A percentile compares a stretch with the other conserved stretches of the same genome.
phyloP scores from a whole-genome alignment of 2,888 invertebrate genomes.

The Lissocephala sabroskyi region DNA sequence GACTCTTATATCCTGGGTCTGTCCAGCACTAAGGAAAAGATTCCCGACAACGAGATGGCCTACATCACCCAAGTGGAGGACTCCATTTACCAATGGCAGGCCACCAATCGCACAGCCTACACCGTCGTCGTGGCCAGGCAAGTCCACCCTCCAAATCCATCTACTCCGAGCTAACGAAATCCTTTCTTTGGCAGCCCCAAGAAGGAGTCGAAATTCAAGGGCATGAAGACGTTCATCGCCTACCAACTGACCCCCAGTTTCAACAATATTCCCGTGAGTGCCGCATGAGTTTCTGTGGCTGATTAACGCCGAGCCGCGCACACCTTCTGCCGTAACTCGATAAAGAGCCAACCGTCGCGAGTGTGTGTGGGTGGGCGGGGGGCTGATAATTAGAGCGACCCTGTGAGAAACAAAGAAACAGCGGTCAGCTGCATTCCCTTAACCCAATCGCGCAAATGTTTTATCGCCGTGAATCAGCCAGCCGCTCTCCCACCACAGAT shows the following conservation, averaged over 20 bases:
- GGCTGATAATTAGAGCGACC: not conserved
- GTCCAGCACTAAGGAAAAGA: slow-evolving; percentile 76
- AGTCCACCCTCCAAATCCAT: no score
- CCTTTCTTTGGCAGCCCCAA: slow-evolving; percentile 91
- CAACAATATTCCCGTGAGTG: slow-evolving; percentile 88
- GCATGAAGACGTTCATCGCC: slow-evolving; percentile 97
- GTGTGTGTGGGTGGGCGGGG: not conserved
- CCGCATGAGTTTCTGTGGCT: not conserved
- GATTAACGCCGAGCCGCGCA: slow-evolving; percentile 20
- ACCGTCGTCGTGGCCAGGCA: slow-evolving; percentile 85
- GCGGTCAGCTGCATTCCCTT: no score
- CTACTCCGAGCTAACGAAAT: no score
- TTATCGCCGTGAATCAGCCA: no score
- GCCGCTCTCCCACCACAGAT: slow-evolving; percentile 20
- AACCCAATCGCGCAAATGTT: no score
- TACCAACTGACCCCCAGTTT: slow-evolving; percentile 97
- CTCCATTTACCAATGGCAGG: slow-evolving; percentile 84
- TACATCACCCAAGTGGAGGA: slow-evolving; percentile 83
- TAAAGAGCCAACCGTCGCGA: slow-evolving; percentile 14
- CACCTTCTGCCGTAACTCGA: slow-evolving; percentile 10
- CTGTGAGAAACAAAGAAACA: not conserved
- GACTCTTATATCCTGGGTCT: slow-evolving; percentile 91
- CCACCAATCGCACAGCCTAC: slow-evolving; percentile 82
- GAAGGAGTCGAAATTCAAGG: slow-evolving; percentile 97
- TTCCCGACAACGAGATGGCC: slow-evolving; percentile 82